phyloP scores from a whole-genome alignment of 2,113 vertebrate species.

The Hippocampus guttulatus region DNA sequence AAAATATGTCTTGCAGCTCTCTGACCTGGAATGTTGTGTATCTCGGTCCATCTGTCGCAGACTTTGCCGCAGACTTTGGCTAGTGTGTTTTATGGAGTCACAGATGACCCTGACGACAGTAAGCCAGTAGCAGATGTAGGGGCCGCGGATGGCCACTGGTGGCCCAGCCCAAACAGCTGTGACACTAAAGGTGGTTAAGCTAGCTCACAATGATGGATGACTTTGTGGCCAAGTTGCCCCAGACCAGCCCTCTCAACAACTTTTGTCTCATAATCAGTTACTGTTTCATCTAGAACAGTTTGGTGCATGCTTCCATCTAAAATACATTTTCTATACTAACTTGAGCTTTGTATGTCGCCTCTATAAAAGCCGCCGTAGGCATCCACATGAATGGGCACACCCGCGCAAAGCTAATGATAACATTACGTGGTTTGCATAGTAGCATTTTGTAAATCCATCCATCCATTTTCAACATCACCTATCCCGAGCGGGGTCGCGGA shows the following conservation, averaged over 20 bases:
- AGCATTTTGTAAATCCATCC: too few relatives aligned
- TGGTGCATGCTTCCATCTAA: neutral
- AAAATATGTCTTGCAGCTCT: conserved; percentile 7
- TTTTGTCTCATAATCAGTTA: neutral
- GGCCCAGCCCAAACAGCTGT: conserved; percentile 14
- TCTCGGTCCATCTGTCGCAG: conserved; percentile 1
- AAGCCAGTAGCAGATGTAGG: conserved; percentile 10
- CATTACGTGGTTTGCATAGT: too few relatives aligned
- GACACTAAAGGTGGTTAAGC: conserved; percentile 8
- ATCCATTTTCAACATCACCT: too few relatives aligned
- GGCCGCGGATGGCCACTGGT: neutral
- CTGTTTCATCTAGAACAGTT: neutral
- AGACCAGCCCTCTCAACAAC: neutral
- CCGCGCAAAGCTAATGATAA: too few relatives aligned
- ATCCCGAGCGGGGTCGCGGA: too few relatives aligned
- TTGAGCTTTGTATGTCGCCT: too few relatives aligned
- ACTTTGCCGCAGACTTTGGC: neutral
- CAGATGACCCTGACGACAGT: conserved; percentile 7
- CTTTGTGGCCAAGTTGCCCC: conserved; percentile 6
- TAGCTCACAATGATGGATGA: conserved; percentile 12
- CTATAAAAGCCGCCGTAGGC: too few relatives aligned
- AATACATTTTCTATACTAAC: neutral
- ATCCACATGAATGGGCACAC: too few relatives aligned
- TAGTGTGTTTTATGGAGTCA: conserved; percentile 5
- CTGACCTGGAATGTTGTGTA: conserved; percentile 1